phyloP scores from a whole-genome alignment of 2,797 vertebrate species.

The Sebastes cheni region DNA sequence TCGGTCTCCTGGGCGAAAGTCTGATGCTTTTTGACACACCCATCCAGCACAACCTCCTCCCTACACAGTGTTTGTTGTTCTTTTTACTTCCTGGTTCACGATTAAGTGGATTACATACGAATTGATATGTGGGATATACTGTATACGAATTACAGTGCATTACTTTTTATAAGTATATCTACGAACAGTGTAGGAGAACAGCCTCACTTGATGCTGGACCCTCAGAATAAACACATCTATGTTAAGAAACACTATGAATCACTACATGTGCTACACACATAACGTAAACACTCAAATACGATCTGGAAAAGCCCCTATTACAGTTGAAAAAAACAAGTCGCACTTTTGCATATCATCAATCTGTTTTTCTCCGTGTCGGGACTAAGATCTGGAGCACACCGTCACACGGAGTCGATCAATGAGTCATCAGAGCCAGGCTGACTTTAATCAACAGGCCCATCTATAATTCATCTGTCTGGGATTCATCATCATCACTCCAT shows the following conservation, averaged over 20 bases:
- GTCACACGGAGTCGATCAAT: slow-evolving; percentile 59
- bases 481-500: slow-evolving; percentile 74
- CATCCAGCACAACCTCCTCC: no score
- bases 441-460: slow-evolving; percentile 78
- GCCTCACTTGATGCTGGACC: background rate
- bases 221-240: background rate
- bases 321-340: background rate
- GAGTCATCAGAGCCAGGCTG: slow-evolving; percentile 60
- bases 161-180: no score
- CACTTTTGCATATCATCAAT: background rate
- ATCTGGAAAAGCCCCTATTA: background rate
- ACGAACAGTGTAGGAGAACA: no score
- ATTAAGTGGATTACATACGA: no score
- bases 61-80: no score
- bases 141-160: no score
- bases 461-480: slow-evolving; percentile 81
- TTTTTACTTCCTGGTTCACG: no score
- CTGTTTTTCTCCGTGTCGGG: slow-evolving; percentile 12
- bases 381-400: slow-evolving; percentile 40
- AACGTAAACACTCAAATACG: background rate
- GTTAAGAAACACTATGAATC: background rate
- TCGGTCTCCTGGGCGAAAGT: no score
- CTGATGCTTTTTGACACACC: no score
- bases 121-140: no score
- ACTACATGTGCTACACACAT: background rate